Percentiles rank a stretch among this genome's conserved stretches.
Conservation (phyloP, 1,140 invertebrate genomes). For the Diplogasteroides magnus region DNA sequence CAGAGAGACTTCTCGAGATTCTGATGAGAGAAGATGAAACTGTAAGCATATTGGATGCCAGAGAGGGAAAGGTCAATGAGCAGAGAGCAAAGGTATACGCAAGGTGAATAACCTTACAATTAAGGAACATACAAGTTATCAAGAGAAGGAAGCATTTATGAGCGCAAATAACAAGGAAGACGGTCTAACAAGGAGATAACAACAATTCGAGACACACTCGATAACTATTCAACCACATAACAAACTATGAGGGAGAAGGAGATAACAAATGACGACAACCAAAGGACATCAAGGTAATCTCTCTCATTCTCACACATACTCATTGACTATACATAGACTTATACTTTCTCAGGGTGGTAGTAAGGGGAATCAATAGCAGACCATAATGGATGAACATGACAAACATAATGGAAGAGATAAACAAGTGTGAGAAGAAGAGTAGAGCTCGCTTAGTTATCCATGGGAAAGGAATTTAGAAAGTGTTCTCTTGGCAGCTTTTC, state of each 20-base stretch:
- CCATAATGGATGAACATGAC: not conserved
- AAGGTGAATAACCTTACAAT: not conserved
- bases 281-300: not conserved
- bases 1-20: not conserved
- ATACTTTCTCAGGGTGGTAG: not conserved
- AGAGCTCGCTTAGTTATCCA: constrained; percentile 10
- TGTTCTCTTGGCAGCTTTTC: constrained; percentile 22
- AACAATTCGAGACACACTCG: no score
- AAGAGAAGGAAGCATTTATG: no score
- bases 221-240: no score
- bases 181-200: no score
- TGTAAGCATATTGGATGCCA: not conserved
- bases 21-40: not conserved
- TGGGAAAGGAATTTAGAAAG: constrained; percentile 24
- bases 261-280: constrained; percentile 7
- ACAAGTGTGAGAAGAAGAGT: constrained; percentile 14
- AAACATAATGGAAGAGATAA: not conserved
- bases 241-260: no score
- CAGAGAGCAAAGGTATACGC: not conserved
- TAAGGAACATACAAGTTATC: no score
- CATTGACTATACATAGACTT: not conserved
- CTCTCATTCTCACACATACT: not conserved
- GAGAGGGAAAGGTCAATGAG: not conserved
- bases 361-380: not conserved
- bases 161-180: no score